Conservation (phyloP, 2,797 vertebrate species). For the Dallia pectoralis region DNA sequence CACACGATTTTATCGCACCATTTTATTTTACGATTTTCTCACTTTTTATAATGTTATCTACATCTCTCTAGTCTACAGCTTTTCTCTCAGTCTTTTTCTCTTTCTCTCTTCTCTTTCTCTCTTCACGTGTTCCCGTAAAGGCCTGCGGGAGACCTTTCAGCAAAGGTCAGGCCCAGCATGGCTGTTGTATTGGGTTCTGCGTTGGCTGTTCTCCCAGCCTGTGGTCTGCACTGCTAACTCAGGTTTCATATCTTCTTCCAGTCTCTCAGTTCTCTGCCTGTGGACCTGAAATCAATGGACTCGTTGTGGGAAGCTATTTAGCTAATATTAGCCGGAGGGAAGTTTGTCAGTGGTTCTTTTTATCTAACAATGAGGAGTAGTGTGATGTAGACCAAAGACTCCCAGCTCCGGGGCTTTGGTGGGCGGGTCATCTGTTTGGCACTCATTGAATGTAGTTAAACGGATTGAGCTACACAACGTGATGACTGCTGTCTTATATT, state of each 20-base stretch:
- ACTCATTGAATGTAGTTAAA: not conserved
- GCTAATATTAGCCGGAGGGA: not conserved
- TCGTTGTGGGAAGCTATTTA: not conserved
- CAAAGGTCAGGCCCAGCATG: not conserved
- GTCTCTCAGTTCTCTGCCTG: not conserved
- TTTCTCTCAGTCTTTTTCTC: conserved; percentile 23
- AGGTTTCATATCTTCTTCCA: conserved; percentile 7
- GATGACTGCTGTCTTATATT: too few relatives aligned
- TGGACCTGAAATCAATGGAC: not conserved
- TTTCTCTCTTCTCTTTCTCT: not conserved
- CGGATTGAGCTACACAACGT: too few relatives aligned
- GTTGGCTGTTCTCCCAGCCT: not conserved
- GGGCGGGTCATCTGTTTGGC: not conserved
- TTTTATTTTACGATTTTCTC: conserved; percentile 20
- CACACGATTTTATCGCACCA: not conserved
- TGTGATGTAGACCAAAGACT: not conserved
- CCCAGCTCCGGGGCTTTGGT: not conserved
- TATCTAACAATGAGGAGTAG: not conserved
- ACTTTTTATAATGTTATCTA: conserved; percentile 2
- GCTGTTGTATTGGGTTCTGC: not conserved
- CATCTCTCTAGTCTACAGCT: too few relatives aligned
- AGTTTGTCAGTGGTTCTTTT: not conserved
- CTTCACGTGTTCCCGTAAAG: conserved; percentile 1
- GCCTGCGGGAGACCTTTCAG: not conserved
- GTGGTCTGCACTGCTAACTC: not conserved